Percentiles rank a stretch among this genome's conserved stretches.
phyloP scores from a whole-genome alignment of 1,140 invertebrate genomes.

The Lepidurus arcticus region DNA sequence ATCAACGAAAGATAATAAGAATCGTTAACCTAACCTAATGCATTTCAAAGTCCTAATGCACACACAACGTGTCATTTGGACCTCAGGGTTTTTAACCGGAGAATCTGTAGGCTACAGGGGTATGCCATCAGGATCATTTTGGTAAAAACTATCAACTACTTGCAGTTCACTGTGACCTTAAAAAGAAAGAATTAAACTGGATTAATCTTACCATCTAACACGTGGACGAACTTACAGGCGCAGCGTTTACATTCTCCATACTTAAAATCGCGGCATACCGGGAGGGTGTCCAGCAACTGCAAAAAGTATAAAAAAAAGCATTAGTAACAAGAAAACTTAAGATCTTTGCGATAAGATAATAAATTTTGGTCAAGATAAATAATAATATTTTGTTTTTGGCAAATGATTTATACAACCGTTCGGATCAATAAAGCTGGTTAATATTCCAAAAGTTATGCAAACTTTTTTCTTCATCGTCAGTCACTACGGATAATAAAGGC shows the following conservation, averaged over 20 bases:
- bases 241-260: slow-evolving; percentile 87
- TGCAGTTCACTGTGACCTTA: no score
- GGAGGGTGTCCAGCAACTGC: slow-evolving; percentile 99
- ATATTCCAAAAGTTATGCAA: neutral
- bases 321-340: neutral
- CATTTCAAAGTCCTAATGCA: no score
- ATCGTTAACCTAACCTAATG: no score
- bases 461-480: neutral
- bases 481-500: slow-evolving; percentile 9
- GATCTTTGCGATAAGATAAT: neutral
- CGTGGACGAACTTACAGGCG: slow-evolving; percentile 92
- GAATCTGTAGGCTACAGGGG: no score
- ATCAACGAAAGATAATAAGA: no score
- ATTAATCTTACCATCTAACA: slow-evolving; percentile 74
- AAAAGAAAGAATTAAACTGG: neutral
- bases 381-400: neutral
- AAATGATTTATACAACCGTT: neutral
- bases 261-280: slow-evolving; percentile 98
- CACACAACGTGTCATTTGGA: no score
- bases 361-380: neutral
- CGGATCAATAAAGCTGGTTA: neutral
- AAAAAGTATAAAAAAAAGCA: slow-evolving; percentile 49
- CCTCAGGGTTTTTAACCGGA: no score
- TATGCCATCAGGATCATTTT: neutral
- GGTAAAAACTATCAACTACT: neutral